Base-by-base conservation (phyloP, 2,797 vertebrate genomes). In the Staurois parvus region DNA sequence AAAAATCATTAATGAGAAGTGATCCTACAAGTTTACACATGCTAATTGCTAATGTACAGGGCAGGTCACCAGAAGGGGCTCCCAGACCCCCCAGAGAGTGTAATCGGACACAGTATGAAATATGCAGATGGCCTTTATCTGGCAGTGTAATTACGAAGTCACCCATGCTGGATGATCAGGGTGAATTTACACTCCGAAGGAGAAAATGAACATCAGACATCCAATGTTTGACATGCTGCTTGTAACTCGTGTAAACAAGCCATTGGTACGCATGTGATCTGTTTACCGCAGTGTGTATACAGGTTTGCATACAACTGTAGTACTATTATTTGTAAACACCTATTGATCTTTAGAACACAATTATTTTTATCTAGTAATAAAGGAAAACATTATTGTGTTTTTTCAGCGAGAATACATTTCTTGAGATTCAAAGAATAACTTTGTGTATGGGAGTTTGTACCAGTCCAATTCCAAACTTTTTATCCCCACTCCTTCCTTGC, bases 71-170 rank as follows among this genome's bases (percentile, higher is more conserved):
- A 89, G 88, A 88, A 72, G 88, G 88, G 90, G 87, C 87, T 88
- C 88, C 85, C 84, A 84, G 81, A 88, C 89, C 89, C 89, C 86
- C 85, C 48, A 87, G 86, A 79, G 73, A 87, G 88, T 42, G 86
- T 87, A 90, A 84, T 15, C 48, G 13, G 68, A 76, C 69, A 84
- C 48, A 72, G 78, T 88, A 89, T 89, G 91, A 90, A 88, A 87
- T 19, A 86, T 89, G 89, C 90, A 89, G 88, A 83, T 89, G 89
- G 88, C 72, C 88, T 87, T 90, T 91, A 90, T 90, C 89, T 90
- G 78, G 80, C 83, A 1, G 86, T 79, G 76, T 89, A 88, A 24
- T 88, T 88, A 90, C 83, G 87, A 88, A 76, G 79, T 85, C 84
- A 87, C 86, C 42, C 62, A 77, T 66, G 82, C 0, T 0, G 5